Conservation (phyloP, 2,113 vertebrate species). For the Onychorhynchus coronatus region DNA sequence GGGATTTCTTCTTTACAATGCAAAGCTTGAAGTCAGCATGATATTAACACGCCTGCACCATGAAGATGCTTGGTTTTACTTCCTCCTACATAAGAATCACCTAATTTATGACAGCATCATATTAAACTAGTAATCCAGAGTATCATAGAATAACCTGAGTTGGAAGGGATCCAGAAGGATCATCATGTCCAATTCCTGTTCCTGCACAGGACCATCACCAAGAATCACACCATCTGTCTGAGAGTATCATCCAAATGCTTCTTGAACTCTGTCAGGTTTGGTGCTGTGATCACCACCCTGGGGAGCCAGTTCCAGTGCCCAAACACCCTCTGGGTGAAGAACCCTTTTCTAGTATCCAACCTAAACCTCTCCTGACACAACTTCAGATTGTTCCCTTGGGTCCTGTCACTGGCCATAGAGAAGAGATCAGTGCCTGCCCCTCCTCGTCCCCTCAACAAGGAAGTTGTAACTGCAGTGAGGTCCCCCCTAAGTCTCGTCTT, state of each 20-base stretch:
- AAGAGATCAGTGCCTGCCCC: background rate
- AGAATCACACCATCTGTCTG: background rate
- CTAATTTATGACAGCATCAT: background rate
- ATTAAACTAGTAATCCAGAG: background rate
- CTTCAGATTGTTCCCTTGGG: background rate
- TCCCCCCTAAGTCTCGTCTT: background rate
- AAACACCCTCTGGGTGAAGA: background rate
- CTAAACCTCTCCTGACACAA: background rate
- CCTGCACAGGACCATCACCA: background rate
- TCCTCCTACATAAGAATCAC: background rate
- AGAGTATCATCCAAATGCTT: background rate
- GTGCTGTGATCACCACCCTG: background rate
- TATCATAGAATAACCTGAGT: background rate
- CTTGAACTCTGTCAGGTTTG: background rate
- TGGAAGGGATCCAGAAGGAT: background rate
- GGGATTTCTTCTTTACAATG: background rate
- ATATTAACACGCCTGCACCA: background rate
- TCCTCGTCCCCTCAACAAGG: background rate
- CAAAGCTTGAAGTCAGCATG: background rate
- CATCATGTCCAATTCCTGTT: background rate
- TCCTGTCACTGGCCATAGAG: background rate
- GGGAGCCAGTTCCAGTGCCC: background rate
- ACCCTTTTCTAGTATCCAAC: background rate
- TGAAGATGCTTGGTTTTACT: background rate
- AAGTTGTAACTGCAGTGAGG: background rate